Evolutionary conservation across 2,113 vertebrate species (phyloP), one percentile per base, ranked within the genome.

Genomic region (Microcebus jonahi): DNA sequence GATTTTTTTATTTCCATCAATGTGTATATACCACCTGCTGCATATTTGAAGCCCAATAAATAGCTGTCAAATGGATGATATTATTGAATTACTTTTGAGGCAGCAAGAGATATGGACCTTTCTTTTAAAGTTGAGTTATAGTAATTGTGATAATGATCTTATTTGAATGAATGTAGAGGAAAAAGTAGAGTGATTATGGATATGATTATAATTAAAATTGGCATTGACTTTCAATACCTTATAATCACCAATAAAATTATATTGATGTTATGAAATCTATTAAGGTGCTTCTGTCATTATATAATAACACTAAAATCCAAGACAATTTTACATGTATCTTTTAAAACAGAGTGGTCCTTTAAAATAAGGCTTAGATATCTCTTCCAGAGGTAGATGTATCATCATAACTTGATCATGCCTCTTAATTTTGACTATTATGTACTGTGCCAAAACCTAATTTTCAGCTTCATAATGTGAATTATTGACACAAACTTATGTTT

Each of bases 351-450:
- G 2, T 21, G 4, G 6, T 75, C 8, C 45, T 91, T 93, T 91
- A 94, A 93, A 76, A 90, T 39, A 97, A 92, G 36, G 2, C 8
- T 85, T 96, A 53, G 34, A 29, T 85, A 88, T 25, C 27, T 39
- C 25, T 91, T 86, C 29, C 25, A 80, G 57, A 75, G 39, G 6
- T 55, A 77, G 53, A 71, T 67, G 39, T 76, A 87, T 90, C 12
- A 82, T 59, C 27, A 73, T 83, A 88, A 87, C 45, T 84, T 94
- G 23, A 71, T 87, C 42, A 90, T 95, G 42, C 25, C 5, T 76
- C 48, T 91, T 95, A 91, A 23, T 80, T 95, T 85, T 88, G 95
- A 79, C 34, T 68, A 59, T 73, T 92, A 95, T n/a, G 14, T 80
- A 84, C 67, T 50, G 0, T 88, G n/a, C 73, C 36, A 68, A 85